Evolutionary conservation across 2,888 invertebrate species (phyloP).

Genomic region (Anarsia innoxiella): DNA sequence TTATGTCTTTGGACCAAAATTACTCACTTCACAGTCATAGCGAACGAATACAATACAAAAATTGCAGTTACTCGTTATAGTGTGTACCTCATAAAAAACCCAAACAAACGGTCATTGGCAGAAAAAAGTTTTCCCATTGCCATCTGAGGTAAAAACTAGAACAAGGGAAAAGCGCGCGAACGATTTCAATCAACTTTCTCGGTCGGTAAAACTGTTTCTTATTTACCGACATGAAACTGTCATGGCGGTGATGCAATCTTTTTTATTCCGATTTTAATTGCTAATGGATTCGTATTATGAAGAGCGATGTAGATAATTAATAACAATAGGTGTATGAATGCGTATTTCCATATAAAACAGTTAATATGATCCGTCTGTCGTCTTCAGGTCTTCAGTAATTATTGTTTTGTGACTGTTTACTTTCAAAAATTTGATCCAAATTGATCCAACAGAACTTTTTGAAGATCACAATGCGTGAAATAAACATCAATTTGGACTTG

Average conservation of each 20-base stretch:
- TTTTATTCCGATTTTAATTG: constrained; percentile 10
- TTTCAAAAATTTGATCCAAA: no score
- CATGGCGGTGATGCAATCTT: constrained; percentile 6
- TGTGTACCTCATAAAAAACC: constrained; percentile 11
- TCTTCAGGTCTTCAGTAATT: no score
- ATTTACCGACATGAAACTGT: constrained; percentile 11
- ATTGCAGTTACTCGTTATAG: no score
- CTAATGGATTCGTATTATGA: constrained; percentile 7
- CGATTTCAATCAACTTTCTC: constrained; percentile 20
- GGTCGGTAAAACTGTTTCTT: constrained; percentile 18
- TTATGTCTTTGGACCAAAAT: no score
- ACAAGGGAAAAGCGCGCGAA: constrained; percentile 21
- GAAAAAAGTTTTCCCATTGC: constrained; percentile 14
- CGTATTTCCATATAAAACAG: constrained; percentile 8
- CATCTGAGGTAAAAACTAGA: constrained; percentile 19
- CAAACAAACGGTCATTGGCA: constrained; percentile 11
- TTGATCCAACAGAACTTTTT: no score
- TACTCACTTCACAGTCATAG: no score
- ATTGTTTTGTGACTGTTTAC: no score
- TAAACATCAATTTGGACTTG: no score
- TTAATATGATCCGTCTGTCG: no score
- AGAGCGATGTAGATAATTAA: constrained; percentile 8
- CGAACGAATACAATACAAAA: no score
- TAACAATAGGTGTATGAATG: constrained; percentile 2
- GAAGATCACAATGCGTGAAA: no score